Evolutionary conservation across 2,113 vertebrate species (phyloP).

Genomic region (Nannospalax galili): DNA sequence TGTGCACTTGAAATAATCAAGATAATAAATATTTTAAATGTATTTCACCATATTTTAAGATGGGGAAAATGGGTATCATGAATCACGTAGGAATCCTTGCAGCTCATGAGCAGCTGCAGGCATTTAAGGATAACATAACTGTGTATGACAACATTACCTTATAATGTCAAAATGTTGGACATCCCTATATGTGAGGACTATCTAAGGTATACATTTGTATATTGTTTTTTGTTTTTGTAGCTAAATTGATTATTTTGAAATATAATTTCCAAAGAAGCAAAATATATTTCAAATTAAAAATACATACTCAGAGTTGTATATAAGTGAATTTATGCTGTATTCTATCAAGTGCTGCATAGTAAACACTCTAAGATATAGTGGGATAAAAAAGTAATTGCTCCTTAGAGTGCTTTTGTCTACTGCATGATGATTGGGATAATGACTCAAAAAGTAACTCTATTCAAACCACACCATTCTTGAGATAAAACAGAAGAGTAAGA

Average conservation of each 20-base stretch:
- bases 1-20: neutral
- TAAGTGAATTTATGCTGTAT: neutral
- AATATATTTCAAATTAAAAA: slow-evolving; percentile 49
- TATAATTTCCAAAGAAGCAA: slow-evolving; percentile 53
- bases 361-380: neutral
- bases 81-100: neutral
- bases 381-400: neutral
- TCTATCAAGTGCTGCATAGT: neutral
- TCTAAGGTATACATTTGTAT: neutral
- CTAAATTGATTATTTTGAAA: slow-evolving; percentile 35
- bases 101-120: neutral
- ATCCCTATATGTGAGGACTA: neutral
- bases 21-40: neutral
- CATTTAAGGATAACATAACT: neutral
- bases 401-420: neutral
- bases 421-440: neutral
- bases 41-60: neutral
- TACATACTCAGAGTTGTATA: neutral
- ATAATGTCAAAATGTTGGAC: neutral
- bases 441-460: neutral
- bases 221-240: slow-evolving; percentile 4
- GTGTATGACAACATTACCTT: too few species aligned
- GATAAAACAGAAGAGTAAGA: neutral
- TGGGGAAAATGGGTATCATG: neutral
- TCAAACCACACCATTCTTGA: neutral